Base-by-base conservation (phyloP, 2,113 vertebrate genomes). In the Myrmecophaga tridactyla region DNA sequence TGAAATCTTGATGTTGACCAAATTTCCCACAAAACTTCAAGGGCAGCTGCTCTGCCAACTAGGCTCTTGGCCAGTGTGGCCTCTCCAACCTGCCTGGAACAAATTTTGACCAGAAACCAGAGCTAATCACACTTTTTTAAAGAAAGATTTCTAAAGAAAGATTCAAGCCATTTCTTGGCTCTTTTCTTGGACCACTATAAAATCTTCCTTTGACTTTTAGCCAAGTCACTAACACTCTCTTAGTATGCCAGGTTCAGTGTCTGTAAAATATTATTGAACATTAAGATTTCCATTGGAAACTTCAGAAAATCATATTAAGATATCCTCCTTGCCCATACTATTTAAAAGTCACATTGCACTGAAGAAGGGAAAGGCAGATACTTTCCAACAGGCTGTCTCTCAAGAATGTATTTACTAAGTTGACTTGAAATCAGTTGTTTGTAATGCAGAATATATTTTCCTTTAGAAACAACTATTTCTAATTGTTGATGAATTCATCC, bases 31-130 rank as follows among this genome's bases (percentile, higher is more conserved):
- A 78, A 62, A 60, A 69, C 46, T 41, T 48, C 31, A 78, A 87
- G 81, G 46, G 31, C 48, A 73, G 48, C 34, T 76, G 21, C 58
- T 31, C 25, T 90, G 62, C 39, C n/a, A 65, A 27, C 7, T 5
- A 1, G 72, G 10, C 36, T 90, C 17, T 48, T 93, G 56, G 34
- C 48, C 84, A 76, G 17, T 13, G 9, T 53, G 29, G 4, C 23
- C 58, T 78, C 23, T 36, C 77, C 11, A 13, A 5, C 14, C 48
- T 63, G 56, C 34, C 46, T 90, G 36, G 51, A 67, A 34, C 80
- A 20, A 70, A 87, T 83, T 78, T 94, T 72, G 69, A 69, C 31
- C 56, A 69, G n/a, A 60, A 96, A 81, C 56, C 53, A 94, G 80
- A 76, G 80, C 86, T 78, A 84, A 89, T 58, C 39, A 62, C 83